phyloP scores from a whole-genome alignment of 1,140 invertebrate genomes.

The Camponotus vicinus region DNA sequence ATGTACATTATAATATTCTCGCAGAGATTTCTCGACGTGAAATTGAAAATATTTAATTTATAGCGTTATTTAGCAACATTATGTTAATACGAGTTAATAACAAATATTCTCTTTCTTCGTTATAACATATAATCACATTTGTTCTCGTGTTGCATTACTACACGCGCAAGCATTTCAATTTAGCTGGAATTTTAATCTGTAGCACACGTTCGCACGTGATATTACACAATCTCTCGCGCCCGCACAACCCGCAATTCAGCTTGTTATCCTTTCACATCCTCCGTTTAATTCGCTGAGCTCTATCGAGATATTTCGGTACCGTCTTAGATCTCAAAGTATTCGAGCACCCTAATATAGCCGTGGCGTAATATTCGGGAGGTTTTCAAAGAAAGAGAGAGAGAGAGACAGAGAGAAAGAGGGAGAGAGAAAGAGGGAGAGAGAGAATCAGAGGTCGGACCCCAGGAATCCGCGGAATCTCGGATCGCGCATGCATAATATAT shows the following conservation, averaged over 20 bases:
- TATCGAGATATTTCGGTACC: slow-evolving; percentile 14
- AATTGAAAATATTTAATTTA: no score
- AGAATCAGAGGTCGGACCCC: no score
- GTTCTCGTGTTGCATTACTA: not conserved
- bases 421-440: no score
- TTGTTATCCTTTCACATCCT: not conserved
- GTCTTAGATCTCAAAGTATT: not conserved
- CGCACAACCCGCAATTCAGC: not conserved
- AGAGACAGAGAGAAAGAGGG: no score
- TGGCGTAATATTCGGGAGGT: no score
- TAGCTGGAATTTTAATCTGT: slow-evolving; percentile 23
- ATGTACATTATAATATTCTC: not conserved
- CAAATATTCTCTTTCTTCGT: not conserved
- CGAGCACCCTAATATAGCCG: no score
- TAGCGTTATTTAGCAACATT: not conserved
- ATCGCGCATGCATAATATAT: no score
- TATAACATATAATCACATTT: not conserved
- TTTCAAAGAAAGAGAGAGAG: no score
- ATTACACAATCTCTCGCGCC: not conserved
- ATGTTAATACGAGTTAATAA: not conserved
- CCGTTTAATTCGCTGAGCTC: slow-evolving; percentile 12
- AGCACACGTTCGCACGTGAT: not conserved
- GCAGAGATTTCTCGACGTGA: no score
- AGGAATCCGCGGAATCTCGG: no score
- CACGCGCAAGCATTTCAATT: not conserved